Conservation (phyloP, 1,140 invertebrate species). For the Eurosta solidaginis region DNA sequence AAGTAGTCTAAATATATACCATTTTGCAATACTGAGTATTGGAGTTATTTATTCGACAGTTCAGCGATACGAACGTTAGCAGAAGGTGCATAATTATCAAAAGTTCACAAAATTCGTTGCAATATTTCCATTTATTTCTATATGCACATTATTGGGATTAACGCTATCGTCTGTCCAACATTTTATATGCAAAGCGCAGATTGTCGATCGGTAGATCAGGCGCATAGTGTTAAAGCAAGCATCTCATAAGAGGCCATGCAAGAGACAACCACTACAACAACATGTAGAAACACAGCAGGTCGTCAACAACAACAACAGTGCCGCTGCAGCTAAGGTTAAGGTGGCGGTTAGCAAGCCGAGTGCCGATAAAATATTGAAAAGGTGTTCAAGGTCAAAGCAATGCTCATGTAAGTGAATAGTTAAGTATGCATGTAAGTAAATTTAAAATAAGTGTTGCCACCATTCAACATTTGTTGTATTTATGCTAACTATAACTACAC, state of each 20-base stretch:
- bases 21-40: too few relatives aligned
- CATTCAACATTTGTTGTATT: conserved; percentile 3
- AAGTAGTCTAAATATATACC: too few relatives aligned
- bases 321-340: not conserved
- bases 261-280: not conserved
- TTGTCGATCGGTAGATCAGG: not conserved
- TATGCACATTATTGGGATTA: too few relatives aligned
- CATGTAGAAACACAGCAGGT: not conserved
- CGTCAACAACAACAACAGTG: not conserved
- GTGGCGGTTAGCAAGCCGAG: conserved; percentile 2
- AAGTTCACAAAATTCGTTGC: too few relatives aligned
- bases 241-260: not conserved
- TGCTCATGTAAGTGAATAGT: too few relatives aligned
- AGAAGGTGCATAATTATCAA: too few relatives aligned
- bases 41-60: too few relatives aligned
- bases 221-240: not conserved
- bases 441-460: not conserved
- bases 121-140: too few relatives aligned
- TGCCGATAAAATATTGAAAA: not conserved
- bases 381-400: conserved; percentile 23
- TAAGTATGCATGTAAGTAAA: not conserved
- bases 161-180: too few relatives aligned
- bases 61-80: too few relatives aligned
- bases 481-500: conserved; percentile 11
- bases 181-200: too few relatives aligned